Percentiles rank a stretch among this genome's conserved stretches.
These are phyloP conservation scores for Actinia tenebrosa DNA, from an alignment of 64 coral and sea anemone species.

Conservation along the genomic window DNA sequence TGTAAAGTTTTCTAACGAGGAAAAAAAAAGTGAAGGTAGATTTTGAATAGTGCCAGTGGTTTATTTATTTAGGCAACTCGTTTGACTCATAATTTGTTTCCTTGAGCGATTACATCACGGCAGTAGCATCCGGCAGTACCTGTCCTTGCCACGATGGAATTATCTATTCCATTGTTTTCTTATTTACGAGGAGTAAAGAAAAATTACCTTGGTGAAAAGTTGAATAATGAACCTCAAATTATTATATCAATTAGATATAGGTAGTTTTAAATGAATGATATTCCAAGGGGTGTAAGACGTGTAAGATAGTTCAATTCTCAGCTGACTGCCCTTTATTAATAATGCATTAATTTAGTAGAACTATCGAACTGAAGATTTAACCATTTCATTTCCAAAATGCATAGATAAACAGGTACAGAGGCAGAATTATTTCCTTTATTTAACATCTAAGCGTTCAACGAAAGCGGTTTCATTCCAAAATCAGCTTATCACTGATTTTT, in stretches of 20 bases:
- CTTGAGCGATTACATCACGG: background rate
- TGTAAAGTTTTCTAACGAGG: background rate
- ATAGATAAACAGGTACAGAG: background rate
- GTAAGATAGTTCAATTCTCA: background rate
- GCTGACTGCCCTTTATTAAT: background rate
- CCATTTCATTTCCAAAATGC: background rate
- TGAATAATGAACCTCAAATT: background rate
- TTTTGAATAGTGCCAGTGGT: background rate
- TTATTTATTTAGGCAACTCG: background rate
- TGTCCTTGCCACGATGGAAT: constrained; percentile 11
- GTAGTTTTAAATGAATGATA: background rate
- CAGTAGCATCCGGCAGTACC: background rate
- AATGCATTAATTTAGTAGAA: background rate
- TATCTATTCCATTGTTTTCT: background rate
- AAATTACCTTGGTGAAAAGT: background rate
- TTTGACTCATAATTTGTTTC: background rate
- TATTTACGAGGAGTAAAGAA: background rate
- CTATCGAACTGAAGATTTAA: background rate
- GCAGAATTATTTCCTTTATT: background rate
- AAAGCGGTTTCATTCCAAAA: background rate
- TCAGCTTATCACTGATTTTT: background rate
- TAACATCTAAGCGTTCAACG: background rate
- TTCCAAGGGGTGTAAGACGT: background rate
- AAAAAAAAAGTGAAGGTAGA: too few species aligned
- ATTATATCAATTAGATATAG: background rate